phyloP scores from a whole-genome alignment of 2,888 invertebrate species.

The Crematogaster levior region DNA sequence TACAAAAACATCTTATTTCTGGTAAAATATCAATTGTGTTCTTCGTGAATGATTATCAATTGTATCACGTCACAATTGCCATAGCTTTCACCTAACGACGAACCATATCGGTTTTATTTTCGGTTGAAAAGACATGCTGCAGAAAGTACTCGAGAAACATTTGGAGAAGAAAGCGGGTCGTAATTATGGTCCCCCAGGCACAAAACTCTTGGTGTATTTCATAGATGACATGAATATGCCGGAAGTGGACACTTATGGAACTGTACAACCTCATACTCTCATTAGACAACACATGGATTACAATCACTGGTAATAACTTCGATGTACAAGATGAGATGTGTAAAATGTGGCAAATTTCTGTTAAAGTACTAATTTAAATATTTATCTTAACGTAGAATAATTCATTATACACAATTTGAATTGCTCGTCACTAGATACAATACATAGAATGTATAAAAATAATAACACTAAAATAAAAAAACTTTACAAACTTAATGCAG shows the following conservation, averaged over 20 bases:
- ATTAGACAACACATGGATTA: constrained; percentile 97
- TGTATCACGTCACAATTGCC: neutral
- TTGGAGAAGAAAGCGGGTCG: constrained; percentile 98
- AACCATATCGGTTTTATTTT: constrained; percentile 5
- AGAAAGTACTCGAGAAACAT: constrained; percentile 95
- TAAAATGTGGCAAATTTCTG: neutral
- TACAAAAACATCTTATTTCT: neutral
- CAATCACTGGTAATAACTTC: constrained; percentile 91
- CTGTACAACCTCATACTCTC: constrained; percentile 97
- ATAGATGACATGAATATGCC: constrained; percentile 99
- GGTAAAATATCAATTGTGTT: neutral
- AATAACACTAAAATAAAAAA: neutral
- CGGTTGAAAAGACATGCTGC: constrained; percentile 91
- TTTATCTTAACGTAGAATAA: neutral
- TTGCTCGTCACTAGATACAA: neutral
- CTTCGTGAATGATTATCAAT: neutral
- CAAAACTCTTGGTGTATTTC: constrained; percentile 96
- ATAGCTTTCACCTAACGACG: neutral
- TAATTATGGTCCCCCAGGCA: constrained; percentile 97
- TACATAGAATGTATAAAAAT: neutral
- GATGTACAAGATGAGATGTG: neutral
- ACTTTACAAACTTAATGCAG: constrained; percentile 78
- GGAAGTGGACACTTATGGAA: constrained; percentile 97
- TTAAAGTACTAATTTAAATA: neutral
- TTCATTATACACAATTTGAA: neutral